A percentile compares a stretch with the other conserved stretches of the same genome.
phyloP scores from a whole-genome alignment of 2,113 vertebrate species.

The Mola mola region DNA sequence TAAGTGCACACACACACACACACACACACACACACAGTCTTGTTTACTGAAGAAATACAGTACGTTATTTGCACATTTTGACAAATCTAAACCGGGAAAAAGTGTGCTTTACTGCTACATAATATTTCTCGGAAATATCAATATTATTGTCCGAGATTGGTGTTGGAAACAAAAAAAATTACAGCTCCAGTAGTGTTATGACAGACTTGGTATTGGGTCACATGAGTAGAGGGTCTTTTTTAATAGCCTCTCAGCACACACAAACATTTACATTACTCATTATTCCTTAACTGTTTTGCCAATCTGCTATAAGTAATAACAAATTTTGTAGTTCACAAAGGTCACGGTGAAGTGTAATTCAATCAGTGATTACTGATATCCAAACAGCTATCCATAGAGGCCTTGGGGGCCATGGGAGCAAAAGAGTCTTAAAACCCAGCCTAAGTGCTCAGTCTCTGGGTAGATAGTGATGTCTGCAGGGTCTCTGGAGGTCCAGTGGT shows the following conservation, averaged over 20 bases:
- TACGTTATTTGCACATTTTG: slow-evolving; percentile 51
- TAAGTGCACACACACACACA: slow-evolving; percentile 4
- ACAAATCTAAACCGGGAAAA: slow-evolving; percentile 34
- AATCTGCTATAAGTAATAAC: slow-evolving; percentile 55
- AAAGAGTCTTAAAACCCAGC: slow-evolving; percentile 38
- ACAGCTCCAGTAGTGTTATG: slow-evolving; percentile 44
- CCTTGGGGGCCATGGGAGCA: slow-evolving; percentile 35
- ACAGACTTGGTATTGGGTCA: slow-evolving; percentile 28
- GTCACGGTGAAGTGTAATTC: slow-evolving; percentile 62
- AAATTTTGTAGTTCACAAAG: slow-evolving; percentile 41
- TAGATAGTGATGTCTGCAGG: slow-evolving; percentile 82
- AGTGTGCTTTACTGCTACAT: slow-evolving; percentile 30
- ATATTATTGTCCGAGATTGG: slow-evolving; percentile 21
- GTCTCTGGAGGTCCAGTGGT: slow-evolving; percentile 82
- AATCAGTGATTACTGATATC: slow-evolving; percentile 62
- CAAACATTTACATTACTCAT: slow-evolving; percentile 19
- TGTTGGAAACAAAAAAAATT: slow-evolving; percentile 39
- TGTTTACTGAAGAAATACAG: slow-evolving; percentile 30
- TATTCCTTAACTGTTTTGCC: slow-evolving; percentile 59
- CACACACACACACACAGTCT: slow-evolving; percentile 3
- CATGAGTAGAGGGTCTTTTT: slow-evolving; percentile 45
- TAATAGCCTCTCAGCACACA: slow-evolving; percentile 24
- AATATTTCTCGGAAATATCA: slow-evolving; percentile 49
- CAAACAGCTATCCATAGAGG: slow-evolving; percentile 40
- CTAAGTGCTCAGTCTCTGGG: slow-evolving; percentile 82